Conservation (phyloP, 2,113 vertebrate genomes). For the Peromyscus polionotus region DNA sequence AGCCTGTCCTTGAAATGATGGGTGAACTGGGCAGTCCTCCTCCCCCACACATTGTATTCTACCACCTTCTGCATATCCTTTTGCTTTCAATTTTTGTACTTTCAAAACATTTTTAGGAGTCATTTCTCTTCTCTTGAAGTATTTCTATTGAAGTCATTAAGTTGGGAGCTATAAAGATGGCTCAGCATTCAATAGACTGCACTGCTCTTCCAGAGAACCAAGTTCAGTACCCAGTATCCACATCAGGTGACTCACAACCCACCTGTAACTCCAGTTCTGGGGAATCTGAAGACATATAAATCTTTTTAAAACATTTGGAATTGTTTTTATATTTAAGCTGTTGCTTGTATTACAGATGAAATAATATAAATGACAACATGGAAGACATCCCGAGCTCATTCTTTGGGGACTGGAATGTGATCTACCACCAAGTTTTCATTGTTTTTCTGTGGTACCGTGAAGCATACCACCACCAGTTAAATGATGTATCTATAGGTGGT, state of each 20-base stretch:
- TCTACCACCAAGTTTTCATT: not conserved
- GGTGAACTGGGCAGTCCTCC: not conserved
- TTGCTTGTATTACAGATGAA: not conserved
- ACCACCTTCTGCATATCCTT: not conserved
- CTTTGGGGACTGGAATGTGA: not conserved
- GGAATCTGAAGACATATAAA: not conserved
- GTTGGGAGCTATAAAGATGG: not conserved
- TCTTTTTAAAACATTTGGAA: not conserved
- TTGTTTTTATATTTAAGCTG: not conserved
- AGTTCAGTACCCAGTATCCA: not conserved
- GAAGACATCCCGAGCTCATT: not conserved
- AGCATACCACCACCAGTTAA: not conserved
- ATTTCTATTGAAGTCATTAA: not conserved
- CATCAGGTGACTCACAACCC: not conserved
- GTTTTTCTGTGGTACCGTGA: not conserved
- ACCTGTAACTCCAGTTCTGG: not conserved
- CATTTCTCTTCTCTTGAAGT: not conserved
- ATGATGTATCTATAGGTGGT: not conserved
- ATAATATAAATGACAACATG: not conserved
- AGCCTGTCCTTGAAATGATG: conserved; percentile 4
- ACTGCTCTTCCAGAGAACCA: not conserved
- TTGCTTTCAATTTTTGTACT: not conserved
- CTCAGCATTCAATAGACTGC: not conserved
- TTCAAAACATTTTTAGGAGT: not conserved
- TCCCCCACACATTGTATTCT: not conserved